Percentiles rank a stretch among this genome's conserved stretches.
Conservation (phyloP, 2,888 invertebrate species). For the Saturnia japonica region DNA sequence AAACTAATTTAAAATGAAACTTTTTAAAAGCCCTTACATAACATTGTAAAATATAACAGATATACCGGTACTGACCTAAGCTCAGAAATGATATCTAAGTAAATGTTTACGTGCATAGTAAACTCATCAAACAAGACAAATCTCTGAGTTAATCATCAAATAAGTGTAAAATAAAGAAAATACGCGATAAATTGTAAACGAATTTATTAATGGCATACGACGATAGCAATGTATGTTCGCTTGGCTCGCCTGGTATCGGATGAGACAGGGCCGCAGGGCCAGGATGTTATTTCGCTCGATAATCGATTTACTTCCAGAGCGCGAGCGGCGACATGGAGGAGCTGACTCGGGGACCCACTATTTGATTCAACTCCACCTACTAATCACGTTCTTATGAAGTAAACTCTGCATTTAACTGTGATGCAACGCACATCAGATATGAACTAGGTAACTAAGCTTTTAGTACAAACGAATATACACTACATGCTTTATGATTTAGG, state of each 20-base stretch:
- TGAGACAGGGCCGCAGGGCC: too few species aligned
- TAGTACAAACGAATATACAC: neutral
- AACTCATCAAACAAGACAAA: neutral
- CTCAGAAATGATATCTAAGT: too few species aligned
- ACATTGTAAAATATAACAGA: too few species aligned
- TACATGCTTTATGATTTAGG: constrained; percentile 14
- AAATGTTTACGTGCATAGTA: too few species aligned
- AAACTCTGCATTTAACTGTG: constrained; percentile 73
- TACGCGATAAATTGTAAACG: neutral
- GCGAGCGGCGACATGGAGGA: neutral
- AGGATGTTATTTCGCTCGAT: neutral
- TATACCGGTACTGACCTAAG: too few species aligned
- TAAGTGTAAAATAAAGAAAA: neutral
- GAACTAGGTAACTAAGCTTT: neutral
- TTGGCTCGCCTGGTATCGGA: too few species aligned
- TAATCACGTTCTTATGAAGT: constrained; percentile 81
- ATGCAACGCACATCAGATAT: neutral
- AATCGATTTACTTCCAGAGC: constrained; percentile 16
- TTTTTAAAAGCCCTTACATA: too few species aligned
- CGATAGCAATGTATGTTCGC: neutral
- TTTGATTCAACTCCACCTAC: constrained; percentile 79
- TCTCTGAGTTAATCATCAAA: too few species aligned
- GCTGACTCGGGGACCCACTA: constrained; percentile 51
- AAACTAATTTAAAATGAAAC: too few species aligned
- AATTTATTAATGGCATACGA: neutral